phyloP scores from a whole-genome alignment of 2,113 vertebrate genomes.

The Cyphomyrus plagiostoma region DNA sequence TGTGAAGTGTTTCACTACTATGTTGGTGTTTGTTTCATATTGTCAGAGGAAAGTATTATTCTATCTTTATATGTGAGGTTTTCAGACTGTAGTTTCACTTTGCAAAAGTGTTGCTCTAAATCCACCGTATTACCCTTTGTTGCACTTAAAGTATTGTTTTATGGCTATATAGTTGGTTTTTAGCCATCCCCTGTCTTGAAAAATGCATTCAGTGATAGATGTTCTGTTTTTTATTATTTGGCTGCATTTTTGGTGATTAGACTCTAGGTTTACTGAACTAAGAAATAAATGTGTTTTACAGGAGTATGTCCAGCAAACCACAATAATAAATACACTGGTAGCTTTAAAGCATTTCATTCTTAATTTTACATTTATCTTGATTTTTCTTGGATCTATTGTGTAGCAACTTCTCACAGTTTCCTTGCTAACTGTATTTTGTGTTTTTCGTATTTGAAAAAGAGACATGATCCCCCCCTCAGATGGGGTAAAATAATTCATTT shows the following conservation, averaged over 20 bases:
- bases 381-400: slow-evolving; percentile 6
- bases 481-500: slow-evolving; percentile 24
- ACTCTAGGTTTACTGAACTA: not conserved
- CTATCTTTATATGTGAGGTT: slow-evolving; percentile 36
- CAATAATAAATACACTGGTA: not conserved
- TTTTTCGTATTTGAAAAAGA: slow-evolving; percentile 50
- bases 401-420: not conserved
- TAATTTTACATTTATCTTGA: slow-evolving; percentile 10
- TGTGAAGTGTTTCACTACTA: slow-evolving; percentile 40
- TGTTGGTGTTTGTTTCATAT: slow-evolving; percentile 26
- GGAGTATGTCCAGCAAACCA: not conserved
- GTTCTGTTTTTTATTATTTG: not conserved
- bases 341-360: not conserved
- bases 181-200: not conserved
- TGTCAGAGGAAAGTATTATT: slow-evolving; percentile 57
- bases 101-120: slow-evolving; percentile 25
- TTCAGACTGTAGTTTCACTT: slow-evolving; percentile 27
- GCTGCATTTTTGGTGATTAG: not conserved
- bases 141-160: slow-evolving; percentile 23
- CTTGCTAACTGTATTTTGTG: slow-evolving; percentile 40
- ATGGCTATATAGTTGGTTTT: not conserved
- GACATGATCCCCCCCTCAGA: not conserved
- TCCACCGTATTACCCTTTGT: slow-evolving; percentile 36
- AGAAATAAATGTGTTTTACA: not conserved
- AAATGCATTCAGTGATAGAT: not conserved